Evolutionary conservation across 2,797 vertebrate genomes (phyloP), one percentile per base, ranked within the genome.

Genomic region (Nyctibius grandis): DNA sequence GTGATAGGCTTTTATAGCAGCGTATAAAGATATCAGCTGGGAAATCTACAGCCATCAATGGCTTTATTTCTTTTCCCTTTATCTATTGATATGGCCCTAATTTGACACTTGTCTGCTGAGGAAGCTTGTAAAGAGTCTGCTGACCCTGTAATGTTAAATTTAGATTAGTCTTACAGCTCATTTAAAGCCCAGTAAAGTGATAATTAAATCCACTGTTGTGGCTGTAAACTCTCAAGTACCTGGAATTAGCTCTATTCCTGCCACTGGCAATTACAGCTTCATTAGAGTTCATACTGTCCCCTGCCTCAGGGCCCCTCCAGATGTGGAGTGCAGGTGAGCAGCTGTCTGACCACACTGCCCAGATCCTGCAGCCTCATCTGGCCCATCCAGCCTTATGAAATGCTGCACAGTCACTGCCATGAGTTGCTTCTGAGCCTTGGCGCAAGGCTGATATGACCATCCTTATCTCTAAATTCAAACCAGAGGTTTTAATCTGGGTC

Each of bases 1-100:
- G 76, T 93, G 96, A 96, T 97, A 97, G 96, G 61, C 67, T 97
- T 98, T 98, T 98, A 98, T 95, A 98, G 97, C 93, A 22, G 72
- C 95, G 92, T 89, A 95, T 98, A 98, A 97, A 97, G 97, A 97
- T 96, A 97, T 96, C 92, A 94, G 16, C 53, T 96, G 63, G 72
- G 67, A 95, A 96, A 97, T 94, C 96, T 91, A 7, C 69, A 94
- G 80, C 73, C 80, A 96, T 94, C 96, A 94, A 75, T 91, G 90
- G 69, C 94, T 95, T 77, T 74, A 84, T 94, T 96, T 96, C 96
- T 96, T 87, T 50, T 92, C 86, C 83, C 94, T 97, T 98, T 98
- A 98, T 98, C 98, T 98, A 6, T 94, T 93, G 65, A 73, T 80
- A 97, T 85, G 95, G 93, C 97, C 95, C 96, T 97, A 96, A 97